A percentile compares a stretch with the other conserved stretches of the same genome.
phyloP scores from a whole-genome alignment of 2,113 vertebrate genomes.

The Lipotes vexillifer region DNA sequence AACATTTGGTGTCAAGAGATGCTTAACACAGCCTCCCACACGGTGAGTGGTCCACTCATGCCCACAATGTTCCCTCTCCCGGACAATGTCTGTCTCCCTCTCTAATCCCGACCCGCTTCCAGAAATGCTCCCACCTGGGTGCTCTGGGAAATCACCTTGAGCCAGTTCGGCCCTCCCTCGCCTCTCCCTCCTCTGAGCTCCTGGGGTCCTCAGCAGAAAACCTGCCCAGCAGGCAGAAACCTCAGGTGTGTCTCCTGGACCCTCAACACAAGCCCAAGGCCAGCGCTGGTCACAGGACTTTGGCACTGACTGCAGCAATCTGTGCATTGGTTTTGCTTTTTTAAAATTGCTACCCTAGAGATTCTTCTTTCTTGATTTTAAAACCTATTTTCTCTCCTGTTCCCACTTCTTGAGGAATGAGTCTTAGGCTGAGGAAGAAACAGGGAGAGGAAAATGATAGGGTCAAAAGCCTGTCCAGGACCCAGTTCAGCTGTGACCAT shows the following conservation, averaged over 20 bases:
- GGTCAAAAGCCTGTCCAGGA: background rate
- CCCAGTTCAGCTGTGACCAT: rapidly evolving
- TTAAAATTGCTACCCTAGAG: background rate
- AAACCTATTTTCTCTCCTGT: background rate
- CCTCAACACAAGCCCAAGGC: background rate
- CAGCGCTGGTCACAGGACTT: background rate
- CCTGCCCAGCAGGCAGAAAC: background rate
- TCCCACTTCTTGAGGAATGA: background rate
- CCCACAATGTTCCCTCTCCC: background rate
- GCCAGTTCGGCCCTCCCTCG: background rate
- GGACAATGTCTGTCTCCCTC: background rate
- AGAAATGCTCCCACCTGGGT: background rate
- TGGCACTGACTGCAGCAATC: rapidly evolving
- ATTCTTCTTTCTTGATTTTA: background rate
- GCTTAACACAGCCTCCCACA: background rate
- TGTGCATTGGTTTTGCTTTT: background rate
- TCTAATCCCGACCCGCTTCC: background rate
- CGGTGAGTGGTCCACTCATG: background rate
- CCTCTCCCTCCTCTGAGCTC: background rate
- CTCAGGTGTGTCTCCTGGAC: background rate
- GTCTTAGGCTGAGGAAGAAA: background rate
- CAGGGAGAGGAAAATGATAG: background rate
- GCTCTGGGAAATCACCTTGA: background rate
- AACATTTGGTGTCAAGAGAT: background rate
- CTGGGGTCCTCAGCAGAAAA: background rate